phyloP scores from a whole-genome alignment of 2,113 vertebrate genomes.

The Erpornis zantholeuca region DNA sequence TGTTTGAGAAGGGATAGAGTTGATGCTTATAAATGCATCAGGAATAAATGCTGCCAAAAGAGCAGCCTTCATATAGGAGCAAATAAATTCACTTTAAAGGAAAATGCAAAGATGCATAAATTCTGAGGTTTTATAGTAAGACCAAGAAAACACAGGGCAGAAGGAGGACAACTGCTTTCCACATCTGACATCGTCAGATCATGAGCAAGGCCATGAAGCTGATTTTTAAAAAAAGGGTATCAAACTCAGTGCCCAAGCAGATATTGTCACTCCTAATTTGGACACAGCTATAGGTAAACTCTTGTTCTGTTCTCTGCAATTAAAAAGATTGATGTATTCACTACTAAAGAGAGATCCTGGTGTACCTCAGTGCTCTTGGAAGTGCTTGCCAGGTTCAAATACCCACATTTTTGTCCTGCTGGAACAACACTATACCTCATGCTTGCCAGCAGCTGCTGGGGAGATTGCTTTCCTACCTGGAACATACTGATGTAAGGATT shows the following conservation, averaged over 20 bases:
- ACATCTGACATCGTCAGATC: background rate
- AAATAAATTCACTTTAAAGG: background rate
- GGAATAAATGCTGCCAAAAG: background rate
- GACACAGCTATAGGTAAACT: background rate
- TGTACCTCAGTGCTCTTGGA: background rate
- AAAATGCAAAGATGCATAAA: background rate
- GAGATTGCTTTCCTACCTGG: background rate
- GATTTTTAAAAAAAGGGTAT: background rate
- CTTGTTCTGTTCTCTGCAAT: background rate
- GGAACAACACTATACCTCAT: background rate
- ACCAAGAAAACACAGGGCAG: background rate
- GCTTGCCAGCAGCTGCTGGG: background rate
- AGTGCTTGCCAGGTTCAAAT: background rate
- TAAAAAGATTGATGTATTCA: background rate
- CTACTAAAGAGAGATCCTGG: background rate
- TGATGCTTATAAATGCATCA: slow-evolving; percentile 6
- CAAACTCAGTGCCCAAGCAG: background rate
- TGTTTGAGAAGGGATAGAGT: background rate
- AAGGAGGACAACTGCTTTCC: background rate
- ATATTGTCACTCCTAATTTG: background rate
- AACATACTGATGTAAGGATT: background rate
- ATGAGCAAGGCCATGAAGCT: fast-evolving
- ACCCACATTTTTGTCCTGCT: background rate
- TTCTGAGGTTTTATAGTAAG: background rate
- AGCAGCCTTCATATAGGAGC: background rate